phyloP scores from a whole-genome alignment of 2,797 vertebrate species.

The Discoglossus pictus region DNA sequence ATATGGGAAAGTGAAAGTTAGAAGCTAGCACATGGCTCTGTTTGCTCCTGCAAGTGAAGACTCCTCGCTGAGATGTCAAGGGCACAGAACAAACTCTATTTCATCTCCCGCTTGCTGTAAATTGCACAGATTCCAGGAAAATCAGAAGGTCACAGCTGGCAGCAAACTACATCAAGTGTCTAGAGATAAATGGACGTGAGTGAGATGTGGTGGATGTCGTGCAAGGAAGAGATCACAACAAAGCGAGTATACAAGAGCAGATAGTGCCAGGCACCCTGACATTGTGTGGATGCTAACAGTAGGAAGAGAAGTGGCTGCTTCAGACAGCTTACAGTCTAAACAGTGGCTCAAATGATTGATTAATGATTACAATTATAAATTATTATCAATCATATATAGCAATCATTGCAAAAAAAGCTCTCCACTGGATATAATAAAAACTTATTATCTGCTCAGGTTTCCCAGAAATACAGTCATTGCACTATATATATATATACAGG shows the following conservation, averaged over 20 bases:
- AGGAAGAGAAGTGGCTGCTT: not conserved
- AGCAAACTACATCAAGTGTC: constrained; percentile 1
- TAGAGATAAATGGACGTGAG: constrained; percentile 6
- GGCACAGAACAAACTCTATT: not conserved
- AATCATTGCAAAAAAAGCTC: too few relatives aligned
- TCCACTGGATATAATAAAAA: too few relatives aligned
- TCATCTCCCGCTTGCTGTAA: not conserved
- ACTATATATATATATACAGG: too few relatives aligned
- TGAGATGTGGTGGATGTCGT: constrained; percentile 24
- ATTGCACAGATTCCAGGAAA: not conserved
- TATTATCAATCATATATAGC: too few relatives aligned
- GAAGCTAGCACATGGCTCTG: too few relatives aligned
- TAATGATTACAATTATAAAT: too few relatives aligned
- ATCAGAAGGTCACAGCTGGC: constrained; percentile 10
- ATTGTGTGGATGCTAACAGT: constrained; percentile 6
- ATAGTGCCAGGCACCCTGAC: constrained; percentile 29
- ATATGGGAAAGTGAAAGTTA: too few relatives aligned
- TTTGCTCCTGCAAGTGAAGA: too few relatives aligned
- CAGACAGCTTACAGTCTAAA: not conserved
- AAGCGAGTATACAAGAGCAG: constrained; percentile 22
- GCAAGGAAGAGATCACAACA: constrained; percentile 12
- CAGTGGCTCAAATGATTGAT: too few relatives aligned
- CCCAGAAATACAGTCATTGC: too few relatives aligned
- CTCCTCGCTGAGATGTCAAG: not conserved
- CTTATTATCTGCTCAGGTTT: too few relatives aligned